phyloP scores from a whole-genome alignment of 2,113 vertebrate species.

The Campylomormyrus numenius region DNA sequence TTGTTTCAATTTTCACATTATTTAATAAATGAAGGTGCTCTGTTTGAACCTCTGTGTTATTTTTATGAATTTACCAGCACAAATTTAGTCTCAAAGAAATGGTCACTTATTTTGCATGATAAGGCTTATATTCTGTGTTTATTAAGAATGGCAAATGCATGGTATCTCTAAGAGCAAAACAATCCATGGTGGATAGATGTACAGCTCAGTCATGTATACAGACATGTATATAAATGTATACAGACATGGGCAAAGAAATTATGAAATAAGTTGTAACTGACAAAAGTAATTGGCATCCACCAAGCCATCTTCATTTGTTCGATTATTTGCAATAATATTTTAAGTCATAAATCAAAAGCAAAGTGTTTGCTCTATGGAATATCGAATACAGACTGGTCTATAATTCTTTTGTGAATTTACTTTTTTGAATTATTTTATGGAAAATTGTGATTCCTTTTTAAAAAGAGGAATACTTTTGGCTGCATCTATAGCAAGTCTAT shows the following conservation, averaged over 20 bases:
- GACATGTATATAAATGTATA: not conserved
- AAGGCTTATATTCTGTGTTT: not conserved
- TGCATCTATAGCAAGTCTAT: not conserved
- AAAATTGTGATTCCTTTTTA: not conserved
- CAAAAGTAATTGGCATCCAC: not conserved
- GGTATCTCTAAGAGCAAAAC: not conserved
- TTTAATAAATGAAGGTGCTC: conserved; percentile 48
- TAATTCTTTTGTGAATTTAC: not conserved
- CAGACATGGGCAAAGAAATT: not conserved
- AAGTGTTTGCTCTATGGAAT: not conserved
- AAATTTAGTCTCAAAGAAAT: not conserved
- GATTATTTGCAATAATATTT: not conserved
- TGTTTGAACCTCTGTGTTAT: conserved; percentile 28
- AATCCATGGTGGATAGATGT: not conserved
- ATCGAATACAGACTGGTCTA: not conserved
- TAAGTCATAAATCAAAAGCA: not conserved
- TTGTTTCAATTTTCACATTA: conserved; percentile 37
- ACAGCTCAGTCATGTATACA: not conserved
- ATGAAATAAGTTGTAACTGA: not conserved
- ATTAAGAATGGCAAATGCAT: not conserved
- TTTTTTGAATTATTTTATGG: not conserved
- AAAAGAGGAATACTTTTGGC: not conserved
- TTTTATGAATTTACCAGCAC: not conserved
- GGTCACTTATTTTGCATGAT: not conserved
- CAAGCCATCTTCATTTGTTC: not conserved